Evolutionary conservation across 2,113 vertebrate genomes (phyloP).

Genomic region (Psilopogon haemacephalus): DNA sequence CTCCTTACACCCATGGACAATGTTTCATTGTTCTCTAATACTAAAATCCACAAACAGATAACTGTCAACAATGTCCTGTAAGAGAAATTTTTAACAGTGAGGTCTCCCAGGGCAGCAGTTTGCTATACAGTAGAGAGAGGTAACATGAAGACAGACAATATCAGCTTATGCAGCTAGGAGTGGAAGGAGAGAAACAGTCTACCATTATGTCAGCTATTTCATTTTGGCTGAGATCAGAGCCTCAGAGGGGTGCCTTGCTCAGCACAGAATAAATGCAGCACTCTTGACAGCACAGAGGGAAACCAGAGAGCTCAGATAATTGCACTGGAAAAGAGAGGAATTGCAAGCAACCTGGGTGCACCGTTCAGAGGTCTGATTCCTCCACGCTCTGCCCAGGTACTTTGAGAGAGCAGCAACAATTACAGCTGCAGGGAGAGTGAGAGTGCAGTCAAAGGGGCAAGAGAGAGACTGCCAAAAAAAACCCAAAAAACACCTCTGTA

Average conservation of each 20-base stretch:
- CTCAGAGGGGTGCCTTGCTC: background rate
- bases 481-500: background rate
- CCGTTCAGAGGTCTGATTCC: background rate
- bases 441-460: background rate
- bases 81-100: background rate
- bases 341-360: background rate
- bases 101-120: background rate
- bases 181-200: background rate
- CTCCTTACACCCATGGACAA: background rate
- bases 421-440: background rate
- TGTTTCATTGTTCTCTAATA: background rate
- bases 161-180: background rate
- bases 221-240: background rate
- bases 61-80: background rate
- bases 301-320: background rate
- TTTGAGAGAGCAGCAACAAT: background rate
- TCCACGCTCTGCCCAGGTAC: background rate
- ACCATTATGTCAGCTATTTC: background rate
- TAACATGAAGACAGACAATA: background rate
- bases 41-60: background rate
- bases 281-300: background rate
- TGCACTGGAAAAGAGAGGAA: background rate
- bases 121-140: background rate
- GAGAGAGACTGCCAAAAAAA: conserved; percentile 40
- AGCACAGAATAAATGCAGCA: background rate